phyloP scores from a whole-genome alignment of 2,888 invertebrate species.

The Sinotaia quadrata region DNA sequence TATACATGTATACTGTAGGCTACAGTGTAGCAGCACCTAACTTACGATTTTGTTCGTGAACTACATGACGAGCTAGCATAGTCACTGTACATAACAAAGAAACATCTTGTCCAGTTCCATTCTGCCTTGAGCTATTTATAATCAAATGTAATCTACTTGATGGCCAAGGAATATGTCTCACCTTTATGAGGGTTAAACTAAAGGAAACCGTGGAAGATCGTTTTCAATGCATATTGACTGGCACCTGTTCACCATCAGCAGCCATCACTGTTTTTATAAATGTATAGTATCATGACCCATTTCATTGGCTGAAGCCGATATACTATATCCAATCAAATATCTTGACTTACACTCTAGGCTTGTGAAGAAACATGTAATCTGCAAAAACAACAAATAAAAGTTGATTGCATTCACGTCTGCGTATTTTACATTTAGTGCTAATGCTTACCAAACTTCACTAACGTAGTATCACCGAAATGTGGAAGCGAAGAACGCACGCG shows the following conservation, averaged over 20 bases:
- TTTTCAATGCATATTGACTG: not conserved
- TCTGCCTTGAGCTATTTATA: not conserved
- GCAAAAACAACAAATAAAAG: too few species aligned
- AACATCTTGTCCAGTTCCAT: not conserved
- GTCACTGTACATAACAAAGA: not conserved
- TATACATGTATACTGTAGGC: too few species aligned
- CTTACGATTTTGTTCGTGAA: too few species aligned
- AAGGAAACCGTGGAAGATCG: not conserved
- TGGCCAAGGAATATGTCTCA: not conserved
- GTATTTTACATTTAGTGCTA: too few species aligned
- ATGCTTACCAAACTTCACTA: too few species aligned
- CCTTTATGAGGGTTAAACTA: not conserved
- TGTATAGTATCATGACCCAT: not conserved
- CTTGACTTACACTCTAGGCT: too few species aligned
- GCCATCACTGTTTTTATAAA: constrained; percentile 7
- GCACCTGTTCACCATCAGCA: constrained; percentile 19
- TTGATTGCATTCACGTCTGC: too few species aligned
- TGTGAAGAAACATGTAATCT: too few species aligned
- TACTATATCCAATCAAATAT: not conserved
- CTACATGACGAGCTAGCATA: not conserved
- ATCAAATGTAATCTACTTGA: not conserved
- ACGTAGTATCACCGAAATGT: too few species aligned
- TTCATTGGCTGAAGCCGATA: not conserved
- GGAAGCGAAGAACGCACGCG: too few species aligned
- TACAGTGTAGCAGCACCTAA: too few species aligned